A percentile compares a stretch with the other conserved stretches of the same genome.
Conservation (phyloP, 2,113 vertebrate species). For the Numida meleagris region DNA sequence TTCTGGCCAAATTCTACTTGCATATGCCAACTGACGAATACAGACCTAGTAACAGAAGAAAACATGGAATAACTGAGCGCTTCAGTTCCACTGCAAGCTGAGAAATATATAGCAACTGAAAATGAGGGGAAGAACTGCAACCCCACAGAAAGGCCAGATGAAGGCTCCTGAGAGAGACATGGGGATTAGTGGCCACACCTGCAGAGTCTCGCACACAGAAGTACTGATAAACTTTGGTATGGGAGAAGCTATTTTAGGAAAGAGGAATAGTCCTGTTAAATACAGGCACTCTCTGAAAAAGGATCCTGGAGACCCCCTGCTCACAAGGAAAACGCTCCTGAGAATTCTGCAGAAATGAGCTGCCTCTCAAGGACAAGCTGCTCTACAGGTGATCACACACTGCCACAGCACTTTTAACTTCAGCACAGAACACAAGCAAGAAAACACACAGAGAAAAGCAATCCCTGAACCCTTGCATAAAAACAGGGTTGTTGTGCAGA, state of each 20-base stretch:
- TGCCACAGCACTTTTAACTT: neutral
- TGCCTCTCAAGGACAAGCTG: neutral
- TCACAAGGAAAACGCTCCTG: neutral
- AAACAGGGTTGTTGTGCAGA: neutral
- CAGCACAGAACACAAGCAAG: neutral
- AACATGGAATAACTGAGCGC: constrained; percentile 52
- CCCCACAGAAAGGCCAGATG: neutral
- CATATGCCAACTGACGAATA: constrained; percentile 59
- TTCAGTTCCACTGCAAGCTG: constrained; percentile 16
- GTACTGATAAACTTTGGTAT: neutral
- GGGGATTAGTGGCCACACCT: neutral
- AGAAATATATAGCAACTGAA: constrained; percentile 12
- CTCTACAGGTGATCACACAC: neutral
- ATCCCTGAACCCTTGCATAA: neutral
- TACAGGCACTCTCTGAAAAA: neutral
- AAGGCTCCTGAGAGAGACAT: neutral
- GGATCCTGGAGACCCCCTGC: neutral
- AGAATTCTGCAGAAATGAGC: neutral
- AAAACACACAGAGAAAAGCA: neutral
- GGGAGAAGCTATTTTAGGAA: neutral
- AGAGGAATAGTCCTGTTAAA: neutral
- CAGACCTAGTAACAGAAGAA: constrained; percentile 65
- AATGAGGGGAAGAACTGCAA: neutral
- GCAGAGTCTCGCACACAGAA: neutral
- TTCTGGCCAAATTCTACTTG: constrained; percentile 63